phyloP scores from a whole-genome alignment of 2,888 invertebrate species.

The Diplolepis rosae region DNA sequence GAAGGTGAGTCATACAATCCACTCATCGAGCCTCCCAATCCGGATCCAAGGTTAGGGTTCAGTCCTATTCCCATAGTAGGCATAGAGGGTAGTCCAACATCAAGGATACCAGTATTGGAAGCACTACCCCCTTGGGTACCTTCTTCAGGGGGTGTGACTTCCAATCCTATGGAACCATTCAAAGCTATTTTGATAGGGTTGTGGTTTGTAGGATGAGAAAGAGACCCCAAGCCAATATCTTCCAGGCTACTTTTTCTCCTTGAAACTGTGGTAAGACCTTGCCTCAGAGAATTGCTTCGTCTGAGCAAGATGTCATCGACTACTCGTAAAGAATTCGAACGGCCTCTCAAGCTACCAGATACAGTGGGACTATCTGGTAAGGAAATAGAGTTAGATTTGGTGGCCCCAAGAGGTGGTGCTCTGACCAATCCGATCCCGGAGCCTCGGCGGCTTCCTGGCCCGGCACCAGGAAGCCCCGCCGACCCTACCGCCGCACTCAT shows the following conservation, averaged over 20 bases:
- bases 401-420: constrained; percentile 86
- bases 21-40: constrained; percentile 69
- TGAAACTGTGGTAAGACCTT: constrained; percentile 83
- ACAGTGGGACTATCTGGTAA: constrained; percentile 92
- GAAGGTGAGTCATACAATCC: constrained; percentile 76
- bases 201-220: constrained; percentile 82
- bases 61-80: constrained; percentile 57
- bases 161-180: constrained; percentile 89
- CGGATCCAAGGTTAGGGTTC: constrained; percentile 50
- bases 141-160: constrained; percentile 78
- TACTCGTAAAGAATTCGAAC: constrained; percentile 90
- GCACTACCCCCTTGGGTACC: constrained; percentile 72
- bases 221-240: constrained; percentile 82
- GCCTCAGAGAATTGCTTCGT: constrained; percentile 88
- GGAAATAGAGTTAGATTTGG: constrained; percentile 92
- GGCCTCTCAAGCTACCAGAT: constrained; percentile 84
- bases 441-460: constrained; percentile 80
- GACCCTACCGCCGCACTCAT: constrained; percentile 75
- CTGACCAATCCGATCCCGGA: constrained; percentile 82
- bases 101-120: constrained; percentile 76
- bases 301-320: constrained; percentile 89
- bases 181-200: constrained; percentile 90
- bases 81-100: constrained; percentile 73
- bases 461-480: constrained; percentile 65
- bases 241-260: constrained; percentile 88